Conservation (phyloP, 2,888 invertebrate species). For the Dryobota labecula region DNA sequence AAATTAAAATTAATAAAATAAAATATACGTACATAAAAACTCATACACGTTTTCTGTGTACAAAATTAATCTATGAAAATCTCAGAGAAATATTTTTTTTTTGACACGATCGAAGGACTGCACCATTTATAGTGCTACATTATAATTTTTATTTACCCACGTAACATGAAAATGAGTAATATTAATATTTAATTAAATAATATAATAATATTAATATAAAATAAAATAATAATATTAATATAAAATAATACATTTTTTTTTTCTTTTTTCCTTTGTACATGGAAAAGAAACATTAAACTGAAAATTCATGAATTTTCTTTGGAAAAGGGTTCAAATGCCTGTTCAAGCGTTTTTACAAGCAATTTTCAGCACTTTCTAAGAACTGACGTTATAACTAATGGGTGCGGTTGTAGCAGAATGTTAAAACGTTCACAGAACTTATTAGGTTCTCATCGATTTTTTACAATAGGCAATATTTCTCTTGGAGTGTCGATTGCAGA, state of each 20-base stretch:
- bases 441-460: slow-evolving; percentile 56
- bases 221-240: no score
- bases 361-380: slow-evolving; percentile 34
- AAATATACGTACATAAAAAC: background rate
- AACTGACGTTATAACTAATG: slow-evolving; percentile 40
- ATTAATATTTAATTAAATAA: no score
- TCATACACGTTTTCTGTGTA: background rate
- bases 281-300: background rate
- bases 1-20: background rate
- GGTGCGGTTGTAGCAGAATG: slow-evolving; percentile 40
- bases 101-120: background rate
- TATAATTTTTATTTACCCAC: background rate
- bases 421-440: slow-evolving; percentile 47
- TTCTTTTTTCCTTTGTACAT: no score
- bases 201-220: no score
- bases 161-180: background rate
- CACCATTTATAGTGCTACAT: background rate
- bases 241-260: no score
- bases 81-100: no score
- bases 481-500: slow-evolving; percentile 40
- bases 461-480: slow-evolving; percentile 48
- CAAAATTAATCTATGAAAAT: background rate
- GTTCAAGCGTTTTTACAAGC: slow-evolving; percentile 7
- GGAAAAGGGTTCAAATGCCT: background rate
- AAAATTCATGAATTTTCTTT: background rate